Evolutionary conservation across 2,888 invertebrate genomes (phyloP).

Genomic region (Petrophora chlorosata): DNA sequence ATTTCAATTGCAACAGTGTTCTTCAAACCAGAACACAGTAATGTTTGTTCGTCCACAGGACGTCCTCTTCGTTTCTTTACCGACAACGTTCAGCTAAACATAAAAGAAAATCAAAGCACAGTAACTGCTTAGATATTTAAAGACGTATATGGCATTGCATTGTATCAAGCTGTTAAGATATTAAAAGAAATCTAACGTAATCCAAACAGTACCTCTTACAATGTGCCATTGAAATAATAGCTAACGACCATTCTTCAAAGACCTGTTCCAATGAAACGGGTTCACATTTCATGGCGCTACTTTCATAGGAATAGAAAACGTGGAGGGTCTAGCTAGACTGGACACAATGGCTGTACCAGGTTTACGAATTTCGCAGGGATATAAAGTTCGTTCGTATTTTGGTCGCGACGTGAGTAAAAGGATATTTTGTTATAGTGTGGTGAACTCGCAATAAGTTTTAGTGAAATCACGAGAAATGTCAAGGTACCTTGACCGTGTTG

Average conservation of each 20-base stretch:
- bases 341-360: constrained; percentile 18
- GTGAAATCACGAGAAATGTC: constrained; percentile 16
- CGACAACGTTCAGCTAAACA: not conserved
- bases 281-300: constrained; percentile 6
- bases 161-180: constrained; percentile 27
- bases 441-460: constrained; percentile 21
- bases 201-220: constrained; percentile 35
- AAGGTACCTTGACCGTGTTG: constrained; percentile 11
- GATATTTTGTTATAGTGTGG: constrained; percentile 29
- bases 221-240: constrained; percentile 39
- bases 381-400: constrained; percentile 39
- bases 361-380: constrained; percentile 36
- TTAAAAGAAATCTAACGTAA: constrained; percentile 30
- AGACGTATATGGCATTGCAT: constrained; percentile 5
- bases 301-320: constrained; percentile 15
- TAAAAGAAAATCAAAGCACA: not conserved
- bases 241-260: constrained; percentile 26
- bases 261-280: constrained; percentile 25
- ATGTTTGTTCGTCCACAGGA: too few relatives aligned
- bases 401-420: constrained; percentile 28
- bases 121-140: constrained; percentile 8
- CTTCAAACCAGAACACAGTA: too few relatives aligned
- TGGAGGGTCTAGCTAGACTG: constrained; percentile 22
- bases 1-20: too few relatives aligned
- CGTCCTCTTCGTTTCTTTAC: too few relatives aligned